A percentile compares a stretch with the other conserved stretches of the same genome.
Evolutionary conservation across 1,140 invertebrate genomes (phyloP).

Genomic region (Drosophila dunni): DNA sequence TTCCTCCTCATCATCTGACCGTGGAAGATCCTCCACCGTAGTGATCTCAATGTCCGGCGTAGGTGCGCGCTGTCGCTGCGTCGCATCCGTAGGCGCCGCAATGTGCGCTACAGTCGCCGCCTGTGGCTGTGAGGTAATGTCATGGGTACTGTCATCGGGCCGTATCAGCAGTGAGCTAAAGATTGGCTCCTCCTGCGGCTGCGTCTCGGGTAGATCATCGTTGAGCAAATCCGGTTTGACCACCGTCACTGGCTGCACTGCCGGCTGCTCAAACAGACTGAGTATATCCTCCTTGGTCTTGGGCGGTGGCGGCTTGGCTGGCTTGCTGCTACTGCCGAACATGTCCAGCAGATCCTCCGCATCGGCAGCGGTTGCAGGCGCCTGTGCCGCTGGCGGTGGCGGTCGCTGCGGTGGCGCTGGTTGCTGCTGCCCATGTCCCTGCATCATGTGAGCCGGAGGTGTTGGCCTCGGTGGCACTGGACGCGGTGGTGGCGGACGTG

Average conservation of each 20-base stretch:
- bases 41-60: slow-evolving; percentile 84
- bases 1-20: slow-evolving; percentile 84
- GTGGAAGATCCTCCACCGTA: slow-evolving; percentile 79
- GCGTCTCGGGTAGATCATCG: slow-evolving; percentile 85
- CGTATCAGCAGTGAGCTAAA: slow-evolving; percentile 74
- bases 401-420: slow-evolving; percentile 65
- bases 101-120: slow-evolving; percentile 59
- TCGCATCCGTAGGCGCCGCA: slow-evolving; percentile 50
- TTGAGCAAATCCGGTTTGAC: slow-evolving; percentile 85
- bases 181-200: slow-evolving; percentile 60
- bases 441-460: slow-evolving; percentile 72
- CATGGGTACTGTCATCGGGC: slow-evolving; percentile 80
- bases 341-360: slow-evolving; percentile 85
- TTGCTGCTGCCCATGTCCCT: slow-evolving; percentile 56
- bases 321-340: slow-evolving; percentile 81
- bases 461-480: slow-evolving; percentile 84
- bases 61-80: slow-evolving; percentile 65
- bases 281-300: slow-evolving; percentile 88
- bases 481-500: slow-evolving; percentile 81
- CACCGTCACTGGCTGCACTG: slow-evolving; percentile 56
- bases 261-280: slow-evolving; percentile 87
- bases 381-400: slow-evolving; percentile 59
- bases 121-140: slow-evolving; percentile 78
- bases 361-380: slow-evolving; percentile 37
- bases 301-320: slow-evolving; percentile 83